A percentile compares a stretch with the other conserved stretches of the same genome.
Evolutionary conservation across 2,888 invertebrate species (phyloP).

Genomic region (Vanessa cardui): DNA sequence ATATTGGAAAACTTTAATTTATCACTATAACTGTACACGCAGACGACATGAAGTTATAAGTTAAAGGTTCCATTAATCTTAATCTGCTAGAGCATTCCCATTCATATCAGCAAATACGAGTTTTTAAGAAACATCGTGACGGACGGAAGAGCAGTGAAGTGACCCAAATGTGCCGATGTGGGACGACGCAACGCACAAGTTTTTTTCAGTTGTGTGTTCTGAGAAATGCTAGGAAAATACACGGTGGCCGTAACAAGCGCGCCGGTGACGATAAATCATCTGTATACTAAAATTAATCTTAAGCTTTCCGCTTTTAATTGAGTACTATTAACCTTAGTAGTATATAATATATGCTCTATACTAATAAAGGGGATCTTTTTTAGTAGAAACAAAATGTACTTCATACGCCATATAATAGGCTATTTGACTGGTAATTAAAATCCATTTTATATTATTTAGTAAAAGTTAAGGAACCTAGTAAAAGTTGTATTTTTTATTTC

Average conservation of each 20-base stretch:
- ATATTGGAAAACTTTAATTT: too few relatives aligned
- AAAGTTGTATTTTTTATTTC: too few relatives aligned
- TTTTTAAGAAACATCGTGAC: conserved; percentile 17
- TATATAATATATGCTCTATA: background rate
- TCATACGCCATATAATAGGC: too few relatives aligned
- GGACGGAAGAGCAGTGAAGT: conserved; percentile 28
- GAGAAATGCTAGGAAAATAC: conserved; percentile 30
- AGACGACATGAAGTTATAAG: too few relatives aligned
- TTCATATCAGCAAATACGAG: background rate
- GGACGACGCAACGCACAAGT: conserved; percentile 29
- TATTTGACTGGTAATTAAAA: too few relatives aligned
- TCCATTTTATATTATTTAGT: too few relatives aligned
- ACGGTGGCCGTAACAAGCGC: conserved; percentile 8
- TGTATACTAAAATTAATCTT: conserved; percentile 34
- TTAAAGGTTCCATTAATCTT: background rate
- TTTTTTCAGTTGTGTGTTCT: conserved; percentile 32
- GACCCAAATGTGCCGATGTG: conserved; percentile 33
- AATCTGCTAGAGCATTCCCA: background rate
- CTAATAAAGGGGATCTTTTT: too few relatives aligned
- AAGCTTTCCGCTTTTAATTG: conserved; percentile 27
- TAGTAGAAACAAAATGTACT: too few relatives aligned
- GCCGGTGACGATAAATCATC: conserved; percentile 30
- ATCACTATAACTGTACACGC: too few relatives aligned
- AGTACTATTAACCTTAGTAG: background rate
- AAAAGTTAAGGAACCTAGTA: too few relatives aligned